These are phyloP conservation scores for Zygothrica quintamaculata DNA, from an alignment of 2,888 invertebrate species.

Conservation along the genomic window DNA sequence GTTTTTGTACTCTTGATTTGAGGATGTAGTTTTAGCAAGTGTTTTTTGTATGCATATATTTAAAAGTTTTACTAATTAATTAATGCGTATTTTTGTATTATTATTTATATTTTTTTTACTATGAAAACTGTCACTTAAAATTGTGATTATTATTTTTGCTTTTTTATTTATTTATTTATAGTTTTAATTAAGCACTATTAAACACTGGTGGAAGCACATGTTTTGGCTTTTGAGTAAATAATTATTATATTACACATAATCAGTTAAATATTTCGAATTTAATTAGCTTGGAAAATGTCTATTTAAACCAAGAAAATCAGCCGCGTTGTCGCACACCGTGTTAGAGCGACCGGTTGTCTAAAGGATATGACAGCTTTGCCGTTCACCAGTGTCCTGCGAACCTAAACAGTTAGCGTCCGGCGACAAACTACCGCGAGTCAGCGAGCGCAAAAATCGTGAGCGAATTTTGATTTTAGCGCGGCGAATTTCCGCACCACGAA, in stretches of 20 bases:
- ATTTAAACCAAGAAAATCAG: conserved; percentile 45
- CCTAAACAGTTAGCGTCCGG: conserved; percentile 80
- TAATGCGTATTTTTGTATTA: too few relatives aligned
- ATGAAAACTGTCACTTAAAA: too few relatives aligned
- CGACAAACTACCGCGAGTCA: conserved; percentile 80
- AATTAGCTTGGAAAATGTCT: conserved; percentile 18
- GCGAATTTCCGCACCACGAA: conserved; percentile 77
- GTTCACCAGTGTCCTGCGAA: conserved; percentile 75
- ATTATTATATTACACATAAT: conserved; percentile 23
- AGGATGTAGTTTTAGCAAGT: too few relatives aligned
- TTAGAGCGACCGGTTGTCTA: conserved; percentile 74
- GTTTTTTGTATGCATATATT: too few relatives aligned
- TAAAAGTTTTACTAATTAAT: too few relatives aligned
- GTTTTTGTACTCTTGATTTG: too few relatives aligned
- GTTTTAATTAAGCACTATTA: background rate
- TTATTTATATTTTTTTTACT: too few relatives aligned
- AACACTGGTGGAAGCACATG: too few relatives aligned
- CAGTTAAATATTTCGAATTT: conserved; percentile 9
- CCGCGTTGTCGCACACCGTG: conserved; percentile 63
- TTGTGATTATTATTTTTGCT: too few relatives aligned
- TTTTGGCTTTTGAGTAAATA: background rate
- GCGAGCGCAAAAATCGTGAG: conserved; percentile 73
- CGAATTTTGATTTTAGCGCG: conserved; percentile 82
- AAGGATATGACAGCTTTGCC: conserved; percentile 80
- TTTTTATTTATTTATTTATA: too few relatives aligned